Evolutionary conservation across 2,888 invertebrate genomes (phyloP), one percentile per base, ranked within the genome.

Genomic region (Noctua comes): DNA sequence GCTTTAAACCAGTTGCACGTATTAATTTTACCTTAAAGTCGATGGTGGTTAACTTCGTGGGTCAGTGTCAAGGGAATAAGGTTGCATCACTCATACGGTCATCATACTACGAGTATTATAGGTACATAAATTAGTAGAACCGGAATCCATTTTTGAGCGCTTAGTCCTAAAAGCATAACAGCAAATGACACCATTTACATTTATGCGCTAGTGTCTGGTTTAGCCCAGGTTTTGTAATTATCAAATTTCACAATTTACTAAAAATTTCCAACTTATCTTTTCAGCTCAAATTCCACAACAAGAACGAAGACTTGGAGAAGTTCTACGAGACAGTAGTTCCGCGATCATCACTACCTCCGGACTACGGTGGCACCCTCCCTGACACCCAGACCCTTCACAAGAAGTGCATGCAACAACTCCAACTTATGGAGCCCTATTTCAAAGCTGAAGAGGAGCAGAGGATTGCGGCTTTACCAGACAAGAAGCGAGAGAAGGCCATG

Each of bases 241-340:
- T 11, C 10, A 13, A 46, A 31, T 66, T 74, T 27, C n/a, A 46
- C n/a, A 73, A 77, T 27, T 57, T 31, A 27, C 2, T n/a, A 64
- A 7, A 72, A 59, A 66, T 3, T 2, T 36, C 1, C 36, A 24
- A 21, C n/a, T 62, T 13, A 65, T 70, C 21, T 36, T 86, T 93
- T 94, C 95, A 98, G 98, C 93, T 98, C 62, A 97, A 97, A 92
- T 97, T 98, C 90, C 97, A 98, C 93, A 95, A 96, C 79, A 95
- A 97, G 80, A 97, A 95, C 64, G 97, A 97, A 46, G 95, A 97
- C 65, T 92, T 97, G 78, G 96, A 97, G 59, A 95, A 95, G 46
- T 97, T 97, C 88, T 97, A 97, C 90, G 94, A 97, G 82, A 96
- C 97, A 0, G 93, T 96, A 27, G 94, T 98, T 65, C 97, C 97